A percentile compares a stretch with the other conserved stretches of the same genome.
These are phyloP conservation scores for Pedetes capensis DNA, from an alignment of 2,113 vertebrate species.

Conservation along the genomic window DNA sequence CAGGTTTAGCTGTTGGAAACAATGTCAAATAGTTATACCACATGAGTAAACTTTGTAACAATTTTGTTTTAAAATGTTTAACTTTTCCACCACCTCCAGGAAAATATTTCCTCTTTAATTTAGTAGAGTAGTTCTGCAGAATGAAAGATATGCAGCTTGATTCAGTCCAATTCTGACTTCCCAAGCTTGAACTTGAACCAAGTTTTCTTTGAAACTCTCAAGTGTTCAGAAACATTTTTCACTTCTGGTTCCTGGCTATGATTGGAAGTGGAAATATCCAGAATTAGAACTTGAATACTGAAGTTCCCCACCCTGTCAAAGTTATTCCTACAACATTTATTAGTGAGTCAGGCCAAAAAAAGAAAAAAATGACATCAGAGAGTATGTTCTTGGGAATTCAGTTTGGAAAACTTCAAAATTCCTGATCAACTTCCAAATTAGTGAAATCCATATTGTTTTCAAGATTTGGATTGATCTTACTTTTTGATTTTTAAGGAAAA, in stretches of 20 bases:
- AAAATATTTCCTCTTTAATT: constrained; percentile 46
- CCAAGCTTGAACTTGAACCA: constrained; percentile 54
- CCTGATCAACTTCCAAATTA: constrained; percentile 1
- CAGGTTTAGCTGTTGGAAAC: neutral
- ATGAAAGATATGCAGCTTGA: neutral
- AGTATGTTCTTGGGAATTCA: constrained; percentile 16
- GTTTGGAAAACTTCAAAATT: constrained; percentile 26
- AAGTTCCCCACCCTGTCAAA: constrained; percentile 51
- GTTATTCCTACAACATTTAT: constrained; percentile 44
- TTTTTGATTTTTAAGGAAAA: neutral
- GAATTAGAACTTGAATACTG: constrained; percentile 64
- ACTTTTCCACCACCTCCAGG: neutral
- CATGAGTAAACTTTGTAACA: neutral
- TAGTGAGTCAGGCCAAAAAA: constrained; percentile 54
- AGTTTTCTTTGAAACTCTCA: constrained; percentile 63
- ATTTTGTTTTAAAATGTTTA: constrained; percentile 35
- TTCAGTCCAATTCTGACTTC: constrained; percentile 35
- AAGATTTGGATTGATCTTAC: neutral
- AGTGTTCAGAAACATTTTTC: constrained; percentile 51
- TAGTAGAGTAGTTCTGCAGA: constrained; percentile 29
- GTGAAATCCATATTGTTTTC: neutral
- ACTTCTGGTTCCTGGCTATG: constrained; percentile 54
- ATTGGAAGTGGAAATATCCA: constrained; percentile 70
- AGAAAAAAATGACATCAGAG: constrained; percentile 44
- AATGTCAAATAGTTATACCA: neutral